phyloP scores from a whole-genome alignment of 1,140 invertebrate genomes.

The Leptonema lineaticorne region DNA sequence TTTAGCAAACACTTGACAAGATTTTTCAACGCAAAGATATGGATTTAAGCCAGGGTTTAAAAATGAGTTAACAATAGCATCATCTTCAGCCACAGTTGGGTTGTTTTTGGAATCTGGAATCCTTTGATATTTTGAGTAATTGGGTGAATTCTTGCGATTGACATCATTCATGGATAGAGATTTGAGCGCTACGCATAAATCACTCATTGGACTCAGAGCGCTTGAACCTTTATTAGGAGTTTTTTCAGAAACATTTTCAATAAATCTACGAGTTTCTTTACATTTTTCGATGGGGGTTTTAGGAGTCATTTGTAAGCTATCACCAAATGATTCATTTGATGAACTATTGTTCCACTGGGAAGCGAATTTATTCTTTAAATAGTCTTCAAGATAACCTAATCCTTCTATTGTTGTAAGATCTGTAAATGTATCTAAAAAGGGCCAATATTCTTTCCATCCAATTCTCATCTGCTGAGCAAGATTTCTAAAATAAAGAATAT shows the following conservation, averaged over 20 bases:
- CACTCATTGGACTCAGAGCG: constrained; percentile 57
- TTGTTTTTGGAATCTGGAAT: constrained; percentile 20
- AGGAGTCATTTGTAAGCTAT: constrained; percentile 44
- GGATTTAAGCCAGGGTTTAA: constrained; percentile 54
- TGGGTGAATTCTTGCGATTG: neutral
- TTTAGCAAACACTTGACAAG: constrained; percentile 67
- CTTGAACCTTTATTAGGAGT: constrained; percentile 39
- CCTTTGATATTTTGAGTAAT: neutral
- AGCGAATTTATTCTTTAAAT: constrained; percentile 61
- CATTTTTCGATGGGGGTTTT: constrained; percentile 25
- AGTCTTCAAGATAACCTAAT: constrained; percentile 70
- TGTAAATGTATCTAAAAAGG: constrained; percentile 77
- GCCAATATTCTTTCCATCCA: constrained; percentile 90
- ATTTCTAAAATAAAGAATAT: constrained; percentile 56
- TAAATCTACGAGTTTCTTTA: neutral
- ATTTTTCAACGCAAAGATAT: constrained; percentile 64
- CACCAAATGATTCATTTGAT: constrained; percentile 48
- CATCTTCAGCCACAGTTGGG: constrained; percentile 22
- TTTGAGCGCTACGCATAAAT: constrained; percentile 59
- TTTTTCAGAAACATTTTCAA: constrained; percentile 9
- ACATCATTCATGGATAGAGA: constrained; percentile 52
- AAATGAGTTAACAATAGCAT: constrained; percentile 27
- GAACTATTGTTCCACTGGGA: constrained; percentile 37
- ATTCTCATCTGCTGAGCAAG: constrained; percentile 75
- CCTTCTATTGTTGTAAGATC: constrained; percentile 74